Evolutionary conservation across 2,888 invertebrate genomes (phyloP).

Genomic region (Crepidodera aurea): DNA sequence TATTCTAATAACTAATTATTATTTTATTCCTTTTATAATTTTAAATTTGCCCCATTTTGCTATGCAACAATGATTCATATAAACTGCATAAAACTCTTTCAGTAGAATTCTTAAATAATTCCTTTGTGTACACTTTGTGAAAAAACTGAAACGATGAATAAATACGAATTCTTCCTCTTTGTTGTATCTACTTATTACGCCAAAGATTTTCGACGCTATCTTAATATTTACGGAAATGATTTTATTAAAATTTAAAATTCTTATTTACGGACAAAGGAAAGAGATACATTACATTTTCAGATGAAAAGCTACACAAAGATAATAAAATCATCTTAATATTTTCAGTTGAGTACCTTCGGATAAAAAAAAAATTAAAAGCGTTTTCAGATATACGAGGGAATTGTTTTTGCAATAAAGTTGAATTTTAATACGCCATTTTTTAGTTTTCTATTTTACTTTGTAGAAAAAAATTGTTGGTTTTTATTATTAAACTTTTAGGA

Average conservation of each 20-base stretch:
- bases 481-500: too few relatives aligned
- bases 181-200: constrained; percentile 1
- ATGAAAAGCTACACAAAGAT: constrained; percentile 9
- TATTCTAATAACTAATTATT: too few relatives aligned
- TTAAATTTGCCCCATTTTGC: too few relatives aligned
- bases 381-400: not conserved
- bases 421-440: too few relatives aligned
- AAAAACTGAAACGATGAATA: not conserved
- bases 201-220: constrained; percentile 10
- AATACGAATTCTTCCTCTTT: not conserved
- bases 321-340: constrained; percentile 17
- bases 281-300: not conserved
- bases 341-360: not conserved
- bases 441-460: too few relatives aligned
- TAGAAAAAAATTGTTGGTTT: too few relatives aligned
- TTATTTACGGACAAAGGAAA: constrained; percentile 17
- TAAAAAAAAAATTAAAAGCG: not conserved
- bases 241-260: constrained; percentile 20
- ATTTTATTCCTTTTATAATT: too few relatives aligned
- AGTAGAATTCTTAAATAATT: too few relatives aligned
- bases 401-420: too few relatives aligned
- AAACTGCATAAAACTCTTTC: too few relatives aligned
- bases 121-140: not conserved
- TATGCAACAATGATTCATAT: too few relatives aligned
- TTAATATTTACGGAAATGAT: constrained; percentile 24